These are phyloP conservation scores for Ceyx margarethae DNA, from an alignment of 2,113 vertebrate genomes.

Conservation along the genomic window DNA sequence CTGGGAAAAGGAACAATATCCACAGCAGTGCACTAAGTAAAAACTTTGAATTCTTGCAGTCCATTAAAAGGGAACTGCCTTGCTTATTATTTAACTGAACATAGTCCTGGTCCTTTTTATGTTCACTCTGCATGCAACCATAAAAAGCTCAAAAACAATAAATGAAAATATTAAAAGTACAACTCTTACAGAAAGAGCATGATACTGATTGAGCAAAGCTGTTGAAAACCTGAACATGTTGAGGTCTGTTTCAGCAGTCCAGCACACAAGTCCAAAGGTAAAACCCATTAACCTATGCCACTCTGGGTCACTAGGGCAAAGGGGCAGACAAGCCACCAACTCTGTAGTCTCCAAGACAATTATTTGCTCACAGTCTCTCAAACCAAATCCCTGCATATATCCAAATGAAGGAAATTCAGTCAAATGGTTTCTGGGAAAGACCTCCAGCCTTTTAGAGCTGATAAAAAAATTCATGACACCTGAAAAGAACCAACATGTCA, in stretches of 20 bases:
- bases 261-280: conserved; percentile 7
- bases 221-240: neutral
- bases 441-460: neutral
- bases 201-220: neutral
- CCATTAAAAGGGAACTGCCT: neutral
- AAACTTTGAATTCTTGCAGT: neutral
- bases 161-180: neutral
- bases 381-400: neutral
- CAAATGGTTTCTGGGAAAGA: neutral
- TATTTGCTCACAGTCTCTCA: neutral
- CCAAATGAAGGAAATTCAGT: neutral
- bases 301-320: neutral
- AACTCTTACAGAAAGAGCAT: neutral
- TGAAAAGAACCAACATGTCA: neutral
- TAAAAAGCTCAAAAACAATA: neutral
- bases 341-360: neutral
- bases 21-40: neutral
- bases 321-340: neutral
- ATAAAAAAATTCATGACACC: neutral
- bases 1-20: neutral
- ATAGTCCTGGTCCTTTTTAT: neutral
- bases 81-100: neutral
- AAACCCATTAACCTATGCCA: neutral
- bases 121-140: neutral
- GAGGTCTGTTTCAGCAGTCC: neutral